Evolutionary conservation across 2,797 vertebrate genomes (phyloP).

Genomic region (Linurgus olivaceus): DNA sequence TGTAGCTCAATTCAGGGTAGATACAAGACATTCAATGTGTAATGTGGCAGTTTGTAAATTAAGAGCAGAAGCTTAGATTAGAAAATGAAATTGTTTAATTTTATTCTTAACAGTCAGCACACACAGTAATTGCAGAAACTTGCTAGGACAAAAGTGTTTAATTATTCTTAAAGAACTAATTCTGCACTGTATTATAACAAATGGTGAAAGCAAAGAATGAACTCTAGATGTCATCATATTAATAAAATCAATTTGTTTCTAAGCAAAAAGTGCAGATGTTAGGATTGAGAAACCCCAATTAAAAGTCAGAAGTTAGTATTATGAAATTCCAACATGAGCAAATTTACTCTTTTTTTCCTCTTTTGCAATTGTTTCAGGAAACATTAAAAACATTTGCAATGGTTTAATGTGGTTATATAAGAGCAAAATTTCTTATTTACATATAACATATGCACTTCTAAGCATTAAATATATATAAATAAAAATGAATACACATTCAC

Average conservation of each 20-base stretch:
- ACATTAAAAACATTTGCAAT: neutral
- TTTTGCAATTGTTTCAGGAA: neutral
- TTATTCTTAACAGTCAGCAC: neutral
- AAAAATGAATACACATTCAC: neutral
- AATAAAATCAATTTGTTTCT: neutral
- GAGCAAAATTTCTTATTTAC: neutral
- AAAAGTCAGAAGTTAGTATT: neutral
- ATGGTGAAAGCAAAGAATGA: neutral
- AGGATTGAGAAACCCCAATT: neutral
- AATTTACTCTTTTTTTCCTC: neutral
- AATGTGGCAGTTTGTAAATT: neutral
- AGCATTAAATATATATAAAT: neutral
- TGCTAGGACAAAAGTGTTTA: neutral
- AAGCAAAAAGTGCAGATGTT: neutral
- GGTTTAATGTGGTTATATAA: neutral
- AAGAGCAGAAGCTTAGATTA: neutral
- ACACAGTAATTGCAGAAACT: neutral
- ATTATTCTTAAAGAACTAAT: neutral
- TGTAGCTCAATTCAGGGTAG: neutral
- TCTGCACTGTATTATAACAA: neutral
- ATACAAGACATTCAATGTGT: rapidly evolving
- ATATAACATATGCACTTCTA: neutral
- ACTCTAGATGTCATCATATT: neutral
- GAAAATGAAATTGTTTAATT: neutral
- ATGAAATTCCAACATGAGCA: neutral